Conservation (phyloP, 1,140 invertebrate species). For the Bombus affinis region DNA sequence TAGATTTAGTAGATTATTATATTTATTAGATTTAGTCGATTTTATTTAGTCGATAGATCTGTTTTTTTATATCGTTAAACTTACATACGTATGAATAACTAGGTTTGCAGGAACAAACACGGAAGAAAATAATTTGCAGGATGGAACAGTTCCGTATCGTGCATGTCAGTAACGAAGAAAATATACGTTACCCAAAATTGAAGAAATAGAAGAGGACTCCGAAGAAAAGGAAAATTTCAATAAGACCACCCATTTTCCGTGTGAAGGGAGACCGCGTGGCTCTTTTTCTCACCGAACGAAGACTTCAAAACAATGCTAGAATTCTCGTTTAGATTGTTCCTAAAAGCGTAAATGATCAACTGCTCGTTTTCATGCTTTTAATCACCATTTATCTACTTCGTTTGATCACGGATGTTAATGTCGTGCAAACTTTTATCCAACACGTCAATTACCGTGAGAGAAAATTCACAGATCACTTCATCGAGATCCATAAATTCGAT, state of each 20-base stretch:
- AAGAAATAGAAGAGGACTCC: constrained; percentile 80
- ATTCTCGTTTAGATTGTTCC: not conserved
- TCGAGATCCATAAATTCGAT: constrained; percentile 42
- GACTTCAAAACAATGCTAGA: not conserved
- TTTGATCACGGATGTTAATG: constrained; percentile 7
- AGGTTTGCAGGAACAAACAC: not conserved
- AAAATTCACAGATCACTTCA: constrained; percentile 9
- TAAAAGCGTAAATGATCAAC: constrained; percentile 5
- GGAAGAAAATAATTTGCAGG: not conserved
- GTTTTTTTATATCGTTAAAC: not conserved
- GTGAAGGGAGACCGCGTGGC: not conserved
- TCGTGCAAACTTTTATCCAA: constrained; percentile 12
- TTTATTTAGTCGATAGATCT: not conserved
- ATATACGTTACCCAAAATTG: constrained; percentile 75
- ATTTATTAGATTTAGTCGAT: not conserved
- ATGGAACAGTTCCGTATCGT: not conserved
- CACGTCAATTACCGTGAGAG: not conserved
- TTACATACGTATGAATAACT: no score
- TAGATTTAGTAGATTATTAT: not conserved
- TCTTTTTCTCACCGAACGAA: not conserved
- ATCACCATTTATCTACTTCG: constrained; percentile 4
- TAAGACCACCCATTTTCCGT: constrained; percentile 76
- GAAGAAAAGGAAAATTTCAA: constrained; percentile 79
- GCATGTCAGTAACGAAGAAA: not conserved
- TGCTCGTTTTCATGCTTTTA: constrained; percentile 31